phyloP scores from a whole-genome alignment of 2,888 invertebrate genomes.

The Hetaerina titia region DNA sequence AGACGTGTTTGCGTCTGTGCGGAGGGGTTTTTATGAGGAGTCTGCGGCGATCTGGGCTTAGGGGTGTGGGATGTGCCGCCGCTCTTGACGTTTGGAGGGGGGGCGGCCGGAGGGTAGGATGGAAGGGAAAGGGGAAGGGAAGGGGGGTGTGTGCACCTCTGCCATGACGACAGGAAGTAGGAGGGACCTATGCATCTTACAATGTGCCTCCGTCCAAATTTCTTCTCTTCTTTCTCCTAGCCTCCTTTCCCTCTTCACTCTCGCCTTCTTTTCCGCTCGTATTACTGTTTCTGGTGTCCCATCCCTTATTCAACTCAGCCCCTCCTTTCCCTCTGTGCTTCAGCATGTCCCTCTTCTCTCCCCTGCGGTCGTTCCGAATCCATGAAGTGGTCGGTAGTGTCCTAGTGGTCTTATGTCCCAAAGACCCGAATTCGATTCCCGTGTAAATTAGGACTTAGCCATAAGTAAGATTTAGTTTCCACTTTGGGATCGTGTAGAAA shows the following conservation, averaged over 20 bases:
- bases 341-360: not conserved
- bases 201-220: conserved; percentile 37
- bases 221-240: not conserved
- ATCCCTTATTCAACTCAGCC: not conserved
- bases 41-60: not conserved
- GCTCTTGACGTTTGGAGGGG: not conserved
- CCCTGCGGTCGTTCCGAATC: not conserved
- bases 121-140: not conserved
- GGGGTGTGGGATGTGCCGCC: not conserved
- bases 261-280: not conserved
- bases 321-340: not conserved
- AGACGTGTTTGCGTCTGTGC: not conserved
- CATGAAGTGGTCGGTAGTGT: not conserved
- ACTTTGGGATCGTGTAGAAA: not conserved
- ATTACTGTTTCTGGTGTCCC: not conserved
- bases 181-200: conserved; percentile 12
- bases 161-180: conserved; percentile 41
- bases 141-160: not conserved
- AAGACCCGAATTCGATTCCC: not conserved
- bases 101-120: not conserved
- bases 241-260: not conserved
- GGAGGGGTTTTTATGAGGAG: not conserved
- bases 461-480: not conserved
- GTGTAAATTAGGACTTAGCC: not conserved
- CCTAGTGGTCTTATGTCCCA: not conserved